Evolutionary conservation across 2,797 vertebrate genomes (phyloP), one percentile per base, ranked within the genome.

Genomic region (Cynopterus sphinx): DNA sequence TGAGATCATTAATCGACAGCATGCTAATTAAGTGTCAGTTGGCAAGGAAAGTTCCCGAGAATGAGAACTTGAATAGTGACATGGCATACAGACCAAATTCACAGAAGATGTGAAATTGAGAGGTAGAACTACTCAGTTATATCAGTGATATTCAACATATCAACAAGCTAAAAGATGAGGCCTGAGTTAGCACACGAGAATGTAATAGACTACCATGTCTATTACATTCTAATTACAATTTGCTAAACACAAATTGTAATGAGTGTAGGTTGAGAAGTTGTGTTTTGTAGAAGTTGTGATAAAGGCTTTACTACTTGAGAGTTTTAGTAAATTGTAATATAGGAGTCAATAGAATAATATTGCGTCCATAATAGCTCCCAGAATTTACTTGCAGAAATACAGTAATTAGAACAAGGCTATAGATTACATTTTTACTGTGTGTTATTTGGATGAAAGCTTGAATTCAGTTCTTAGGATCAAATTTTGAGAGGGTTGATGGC

Each of bases 351-450:
- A 46, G 39, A 19, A 28, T 94, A 71, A 67, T 51, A 43, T 22
- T 84, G 28, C 33, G 67, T 33, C 33, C 73, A 31, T 61, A 55
- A 49, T 57, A 70, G 16, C 39, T 67, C 13, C 43, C 55, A 91
- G 24, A 9, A 87, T 86, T 90, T n/a, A 82, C 39, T 59, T 89
- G 83, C 46, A 41, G 28, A 81, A 92, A 71, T 31, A 36, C 9
- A 49, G 24, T 91, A 86, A 90, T 88, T 94, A 88, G 26, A 90
- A 85, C 41, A 82, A 90, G 92, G 77, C 22, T 8, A 51, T 13
- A 65, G 55, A 65, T 61, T 15, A 87, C 36, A 19, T 46, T 92
- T 77, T 77, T 57, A 70, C 13, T 85, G 28, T 81, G 15, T 28
- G 55, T 89, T 92, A 79, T 67, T 87, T 83, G 59, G 39, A 70